A percentile compares a stretch with the other conserved stretches of the same genome.
Conservation (phyloP, 2,888 invertebrate species). For the Conops quadrifasciatus region DNA sequence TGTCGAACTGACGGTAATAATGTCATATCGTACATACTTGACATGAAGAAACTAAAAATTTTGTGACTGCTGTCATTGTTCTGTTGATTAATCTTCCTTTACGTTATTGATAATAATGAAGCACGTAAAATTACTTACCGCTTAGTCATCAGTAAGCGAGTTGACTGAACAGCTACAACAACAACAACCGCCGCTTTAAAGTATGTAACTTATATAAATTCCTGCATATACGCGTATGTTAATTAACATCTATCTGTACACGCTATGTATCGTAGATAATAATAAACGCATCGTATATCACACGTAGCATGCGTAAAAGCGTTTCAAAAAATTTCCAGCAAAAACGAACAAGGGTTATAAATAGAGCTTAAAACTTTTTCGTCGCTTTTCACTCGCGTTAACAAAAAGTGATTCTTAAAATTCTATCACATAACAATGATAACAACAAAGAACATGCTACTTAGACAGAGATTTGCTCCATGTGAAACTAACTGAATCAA, state of each 20-base stretch:
- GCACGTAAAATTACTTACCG: constrained; percentile 29
- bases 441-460: constrained; percentile 5
- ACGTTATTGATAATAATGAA: constrained; percentile 14
- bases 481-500: constrained; percentile 20
- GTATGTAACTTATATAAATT: no score
- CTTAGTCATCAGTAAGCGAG: constrained; percentile 32
- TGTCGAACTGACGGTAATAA: background rate
- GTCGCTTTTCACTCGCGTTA: no score
- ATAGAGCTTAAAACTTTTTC: no score
- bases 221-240: no score
- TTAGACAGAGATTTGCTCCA: constrained; percentile 3
- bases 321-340: constrained; percentile 6
- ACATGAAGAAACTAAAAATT: background rate
- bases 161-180: constrained; percentile 3
- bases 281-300: background rate
- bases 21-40: no score
- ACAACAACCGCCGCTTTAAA: background rate
- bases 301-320: background rate
- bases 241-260: constrained; percentile 6
- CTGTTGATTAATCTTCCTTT: no score
- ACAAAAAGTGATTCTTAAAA: background rate
- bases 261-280: background rate
- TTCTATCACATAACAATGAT: constrained; percentile 8
- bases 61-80: background rate
- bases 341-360: constrained; percentile 6